Evolutionary conservation across 1,140 invertebrate genomes (phyloP), one percentile per base, ranked within the genome.

Genomic region (Drusus annulatus): DNA sequence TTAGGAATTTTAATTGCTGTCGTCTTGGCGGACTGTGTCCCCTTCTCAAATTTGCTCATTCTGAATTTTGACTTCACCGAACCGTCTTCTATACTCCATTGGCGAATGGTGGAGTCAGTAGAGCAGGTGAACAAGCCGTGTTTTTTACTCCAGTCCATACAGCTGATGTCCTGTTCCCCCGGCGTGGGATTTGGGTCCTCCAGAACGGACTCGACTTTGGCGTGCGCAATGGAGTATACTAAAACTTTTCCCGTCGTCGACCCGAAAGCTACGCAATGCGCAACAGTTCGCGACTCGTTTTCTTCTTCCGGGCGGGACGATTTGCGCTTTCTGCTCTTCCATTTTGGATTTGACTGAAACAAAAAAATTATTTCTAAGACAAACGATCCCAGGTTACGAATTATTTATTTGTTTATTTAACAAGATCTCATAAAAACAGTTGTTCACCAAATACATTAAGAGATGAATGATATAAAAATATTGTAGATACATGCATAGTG

Each of bases 161-260:
- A 82, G 23, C 81, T 86, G 10, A 90, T 84, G 80, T 85, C 84
- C 69, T 79, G 85, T 25, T 85, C 84, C 17, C 83, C 80, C 45
- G 58, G 71, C 15, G 84, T 50, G 10, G 79, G 83, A 6, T 81
- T 80, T 25, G 84, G 84, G 19, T 84, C 80, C 75, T 86, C 84
- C 73, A 89, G 84, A 13, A 89, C 85, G 28, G 86, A 86, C 84
- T 88, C 86, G 0, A 94, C 88, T 85, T 91, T 91, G 15, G 90
- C 93, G 86, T 92, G 91, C 16, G 90, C 84, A 58, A 94, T 86
- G 23, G 93, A 94, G 86, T 94, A 95, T 79, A 94, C 85, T 21
- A 93, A 87, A 17, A 95, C 89, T 80, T 90, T 88, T 54, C 94
- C 94, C 81, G 90, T 91, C 1, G 87, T 86, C 16, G 93, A 94